Conservation (phyloP, 2,888 invertebrate genomes). For the Hesperia comma region DNA sequence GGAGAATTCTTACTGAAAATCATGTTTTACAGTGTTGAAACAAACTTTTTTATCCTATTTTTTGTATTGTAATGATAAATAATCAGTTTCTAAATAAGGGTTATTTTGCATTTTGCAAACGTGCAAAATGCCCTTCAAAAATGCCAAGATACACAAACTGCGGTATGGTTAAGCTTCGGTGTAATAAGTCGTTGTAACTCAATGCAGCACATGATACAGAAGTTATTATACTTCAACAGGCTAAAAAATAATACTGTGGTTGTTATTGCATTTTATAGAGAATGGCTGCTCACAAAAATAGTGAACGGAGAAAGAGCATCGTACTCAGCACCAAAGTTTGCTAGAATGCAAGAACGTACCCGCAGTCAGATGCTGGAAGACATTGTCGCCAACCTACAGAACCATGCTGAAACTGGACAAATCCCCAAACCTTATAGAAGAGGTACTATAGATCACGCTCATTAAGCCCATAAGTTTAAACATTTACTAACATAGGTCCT, state of each 20-base stretch:
- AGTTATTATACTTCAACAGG: background rate
- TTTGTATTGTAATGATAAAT: too few species aligned
- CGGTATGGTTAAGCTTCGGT: too few species aligned
- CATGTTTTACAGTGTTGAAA: too few species aligned
- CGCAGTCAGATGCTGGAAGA: constrained; percentile 97
- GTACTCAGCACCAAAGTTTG: constrained; percentile 97
- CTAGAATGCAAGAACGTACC: constrained; percentile 96
- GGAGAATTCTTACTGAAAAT: too few species aligned
- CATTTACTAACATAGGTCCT: too few species aligned
- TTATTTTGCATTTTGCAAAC: too few species aligned
- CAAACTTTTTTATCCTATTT: too few species aligned
- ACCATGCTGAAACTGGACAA: constrained; percentile 97
- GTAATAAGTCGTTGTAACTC: too few species aligned
- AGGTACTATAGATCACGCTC: constrained; percentile 69
- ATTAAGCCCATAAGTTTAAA: too few species aligned
- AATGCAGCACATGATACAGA: background rate
- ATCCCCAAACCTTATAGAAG: constrained; percentile 96
- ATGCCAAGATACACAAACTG: too few species aligned
- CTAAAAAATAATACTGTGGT: background rate
- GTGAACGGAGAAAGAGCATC: constrained; percentile 97
- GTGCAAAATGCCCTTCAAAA: too few species aligned
- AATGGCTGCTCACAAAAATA: constrained; percentile 96
- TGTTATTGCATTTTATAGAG: constrained; percentile 67
- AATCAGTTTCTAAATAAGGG: too few species aligned
- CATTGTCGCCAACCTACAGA: constrained; percentile 95